Conservation (phyloP, 2,888 invertebrate species). For the Caradrina clavipalpis region DNA sequence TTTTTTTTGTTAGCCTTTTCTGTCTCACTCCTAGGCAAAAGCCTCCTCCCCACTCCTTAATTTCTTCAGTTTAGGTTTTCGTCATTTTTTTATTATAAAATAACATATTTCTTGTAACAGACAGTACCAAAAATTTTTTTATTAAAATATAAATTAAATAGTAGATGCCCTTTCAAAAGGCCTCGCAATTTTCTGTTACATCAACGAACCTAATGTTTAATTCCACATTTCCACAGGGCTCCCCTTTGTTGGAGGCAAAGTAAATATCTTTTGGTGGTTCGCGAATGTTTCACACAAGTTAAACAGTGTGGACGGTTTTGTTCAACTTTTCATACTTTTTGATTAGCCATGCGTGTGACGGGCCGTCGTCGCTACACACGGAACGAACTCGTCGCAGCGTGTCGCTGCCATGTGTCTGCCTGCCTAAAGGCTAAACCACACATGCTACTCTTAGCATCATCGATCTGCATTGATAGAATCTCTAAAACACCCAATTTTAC, state of each 20-base stretch:
- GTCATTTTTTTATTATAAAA: too few species aligned
- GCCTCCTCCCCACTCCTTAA: too few species aligned
- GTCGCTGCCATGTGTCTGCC: too few species aligned
- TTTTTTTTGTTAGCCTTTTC: too few species aligned
- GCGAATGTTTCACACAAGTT: conserved; percentile 26
- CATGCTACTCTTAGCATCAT: too few species aligned
- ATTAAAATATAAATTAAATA: neutral
- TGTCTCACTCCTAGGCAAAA: too few species aligned
- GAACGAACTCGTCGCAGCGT: neutral
- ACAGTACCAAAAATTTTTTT: too few species aligned
- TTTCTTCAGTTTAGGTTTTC: too few species aligned
- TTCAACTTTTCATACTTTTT: conserved; percentile 36
- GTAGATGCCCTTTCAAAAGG: conserved; percentile 7
- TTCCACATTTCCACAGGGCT: conserved; percentile 30
- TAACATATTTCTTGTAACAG: too few species aligned
- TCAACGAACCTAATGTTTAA: conserved; percentile 21
- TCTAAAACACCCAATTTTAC: too few species aligned
- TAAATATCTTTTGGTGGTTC: conserved; percentile 48
- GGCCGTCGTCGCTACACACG: neutral
- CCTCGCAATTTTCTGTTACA: conserved; percentile 16
- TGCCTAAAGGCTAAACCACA: too few species aligned
- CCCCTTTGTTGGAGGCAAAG: conserved; percentile 48
- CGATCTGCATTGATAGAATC: too few species aligned
- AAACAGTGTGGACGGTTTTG: conserved; percentile 33
- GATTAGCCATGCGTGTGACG: conserved; percentile 28